Conservation (phyloP, 2,888 invertebrate species). For the Colostygia pectinataria region DNA sequence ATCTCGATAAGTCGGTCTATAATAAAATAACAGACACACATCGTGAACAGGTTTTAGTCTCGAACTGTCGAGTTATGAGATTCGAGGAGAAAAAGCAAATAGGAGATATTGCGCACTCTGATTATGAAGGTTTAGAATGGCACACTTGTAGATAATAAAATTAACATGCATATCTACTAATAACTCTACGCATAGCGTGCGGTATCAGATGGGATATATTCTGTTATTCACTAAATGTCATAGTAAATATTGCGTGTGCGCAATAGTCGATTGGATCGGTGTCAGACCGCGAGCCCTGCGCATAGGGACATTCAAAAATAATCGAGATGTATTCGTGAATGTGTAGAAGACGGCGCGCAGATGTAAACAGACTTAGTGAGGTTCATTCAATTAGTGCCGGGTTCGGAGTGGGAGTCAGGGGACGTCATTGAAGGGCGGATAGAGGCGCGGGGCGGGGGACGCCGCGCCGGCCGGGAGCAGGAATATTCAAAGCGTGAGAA, state of each 20-base stretch:
- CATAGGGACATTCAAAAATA: conserved; percentile 17
- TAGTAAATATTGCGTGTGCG: conserved; percentile 19
- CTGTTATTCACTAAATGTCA: conserved; percentile 15
- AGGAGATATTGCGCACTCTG: conserved; percentile 34
- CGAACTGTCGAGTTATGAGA: conserved; percentile 37
- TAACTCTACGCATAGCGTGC: conserved; percentile 32
- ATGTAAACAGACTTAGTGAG: conserved; percentile 70
- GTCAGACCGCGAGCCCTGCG: conserved; percentile 27
- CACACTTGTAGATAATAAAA: conserved; percentile 39
- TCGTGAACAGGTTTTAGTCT: conserved; percentile 47
- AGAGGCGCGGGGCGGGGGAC: conserved; percentile 49
- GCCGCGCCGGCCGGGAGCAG: conserved; percentile 62
- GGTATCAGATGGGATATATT: conserved; percentile 20
- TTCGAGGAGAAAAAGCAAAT: conserved; percentile 35
- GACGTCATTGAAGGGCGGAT: conserved; percentile 76
- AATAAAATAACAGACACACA: conserved; percentile 29
- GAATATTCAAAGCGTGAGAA: conserved; percentile 83
- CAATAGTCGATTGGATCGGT: conserved; percentile 28
- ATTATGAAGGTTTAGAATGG: conserved; percentile 31
- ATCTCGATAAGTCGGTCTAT: conserved; percentile 10
- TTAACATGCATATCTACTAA: conserved; percentile 37
- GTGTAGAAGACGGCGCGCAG: conserved; percentile 46
- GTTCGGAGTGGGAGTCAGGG: conserved; percentile 69
- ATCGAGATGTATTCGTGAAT: conserved; percentile 31
- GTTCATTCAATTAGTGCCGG: conserved; percentile 74